Evolutionary conservation across 2,113 vertebrate species (phyloP).

Genomic region (Sterrhoptilus dennistouni): DNA sequence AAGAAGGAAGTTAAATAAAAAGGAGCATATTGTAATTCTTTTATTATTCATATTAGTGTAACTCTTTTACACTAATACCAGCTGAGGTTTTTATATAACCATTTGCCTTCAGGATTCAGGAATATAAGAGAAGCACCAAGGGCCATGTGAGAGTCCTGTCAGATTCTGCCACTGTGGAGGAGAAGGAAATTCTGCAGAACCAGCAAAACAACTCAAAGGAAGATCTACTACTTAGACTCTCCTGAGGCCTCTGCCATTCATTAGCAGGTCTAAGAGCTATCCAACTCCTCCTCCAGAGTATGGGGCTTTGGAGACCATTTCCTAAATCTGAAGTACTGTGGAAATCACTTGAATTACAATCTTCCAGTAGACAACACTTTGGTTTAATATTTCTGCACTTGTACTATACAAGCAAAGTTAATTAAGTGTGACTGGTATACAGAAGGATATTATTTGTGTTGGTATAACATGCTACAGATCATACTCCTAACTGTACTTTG

Average conservation of each 20-base stretch:
- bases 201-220: neutral
- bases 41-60: neutral
- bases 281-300: neutral
- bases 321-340: neutral
- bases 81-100: neutral
- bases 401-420: neutral
- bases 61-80: neutral
- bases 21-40: neutral
- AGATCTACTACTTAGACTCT: neutral
- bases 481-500: neutral
- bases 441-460: neutral
- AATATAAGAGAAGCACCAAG: neutral
- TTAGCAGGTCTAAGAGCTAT: neutral
- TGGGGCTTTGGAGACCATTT: neutral
- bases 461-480: neutral
- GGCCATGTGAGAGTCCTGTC: neutral
- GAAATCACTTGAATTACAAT: neutral
- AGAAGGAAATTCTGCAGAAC: neutral
- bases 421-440: neutral
- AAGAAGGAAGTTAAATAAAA: neutral
- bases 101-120: neutral
- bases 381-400: neutral
- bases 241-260: neutral
- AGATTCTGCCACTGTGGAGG: accelerated
- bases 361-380: neutral